Evolutionary conservation across 2,888 invertebrate genomes (phyloP).

Genomic region (Lampropteryx suffumata): DNA sequence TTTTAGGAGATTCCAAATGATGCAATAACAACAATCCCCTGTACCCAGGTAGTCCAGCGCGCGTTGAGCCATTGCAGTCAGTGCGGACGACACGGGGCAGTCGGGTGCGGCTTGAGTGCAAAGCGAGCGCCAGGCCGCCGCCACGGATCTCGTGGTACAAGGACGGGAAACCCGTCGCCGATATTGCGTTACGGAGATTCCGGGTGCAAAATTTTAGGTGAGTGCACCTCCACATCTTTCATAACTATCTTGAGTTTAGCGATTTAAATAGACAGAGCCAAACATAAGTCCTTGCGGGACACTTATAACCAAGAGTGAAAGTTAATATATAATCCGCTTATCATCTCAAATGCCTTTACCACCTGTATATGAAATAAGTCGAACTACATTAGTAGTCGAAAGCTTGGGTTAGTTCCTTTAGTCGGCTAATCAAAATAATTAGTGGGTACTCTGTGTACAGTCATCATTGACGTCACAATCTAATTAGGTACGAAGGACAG

Average conservation of each 20-base stretch:
- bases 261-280: neutral
- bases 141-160: constrained; percentile 93
- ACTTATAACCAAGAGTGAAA: too few relatives aligned
- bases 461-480: too few relatives aligned
- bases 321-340: too few relatives aligned
- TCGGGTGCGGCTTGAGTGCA: constrained; percentile 87
- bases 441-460: too few relatives aligned
- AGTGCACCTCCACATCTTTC: constrained; percentile 24
- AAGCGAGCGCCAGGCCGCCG: constrained; percentile 89
- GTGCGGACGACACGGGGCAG: constrained; percentile 74
- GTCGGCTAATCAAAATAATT: too few relatives aligned
- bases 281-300: too few relatives aligned
- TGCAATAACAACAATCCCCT: constrained; percentile 16
- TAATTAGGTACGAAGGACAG: constrained; percentile 23
- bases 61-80: constrained; percentile 70
- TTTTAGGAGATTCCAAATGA: neutral
- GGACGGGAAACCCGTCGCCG: constrained; percentile 85
- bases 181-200: constrained; percentile 82
- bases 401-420: too few relatives aligned
- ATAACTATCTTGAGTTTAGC: too few relatives aligned
- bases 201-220: constrained; percentile 86
- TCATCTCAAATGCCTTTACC: too few relatives aligned
- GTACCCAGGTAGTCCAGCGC: constrained; percentile 69
- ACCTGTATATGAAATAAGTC: too few relatives aligned
- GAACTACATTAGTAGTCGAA: too few relatives aligned